Percentiles rank a stretch among this genome's conserved stretches.
Conservation (phyloP, 2,113 vertebrate genomes). For the Gallinago undulata region DNA sequence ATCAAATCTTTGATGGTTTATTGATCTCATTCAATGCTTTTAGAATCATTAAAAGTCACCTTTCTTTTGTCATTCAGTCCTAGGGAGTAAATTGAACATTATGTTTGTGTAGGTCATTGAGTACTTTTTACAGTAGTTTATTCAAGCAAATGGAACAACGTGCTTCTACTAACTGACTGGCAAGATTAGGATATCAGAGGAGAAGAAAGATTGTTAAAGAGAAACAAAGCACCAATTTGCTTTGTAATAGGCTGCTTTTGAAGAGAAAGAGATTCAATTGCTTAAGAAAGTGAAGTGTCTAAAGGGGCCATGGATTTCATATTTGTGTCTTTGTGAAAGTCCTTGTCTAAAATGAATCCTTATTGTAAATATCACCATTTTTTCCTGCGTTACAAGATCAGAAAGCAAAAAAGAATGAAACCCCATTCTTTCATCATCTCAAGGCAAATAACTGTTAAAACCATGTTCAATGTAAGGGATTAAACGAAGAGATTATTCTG, state of each 20-base stretch:
- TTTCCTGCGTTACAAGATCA: not conserved
- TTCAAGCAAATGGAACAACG: slow-evolving; percentile 22
- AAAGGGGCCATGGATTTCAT: not conserved
- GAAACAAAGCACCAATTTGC: slow-evolving; percentile 46
- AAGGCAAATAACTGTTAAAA: not conserved
- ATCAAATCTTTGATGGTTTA: slow-evolving; percentile 67
- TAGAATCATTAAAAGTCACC: slow-evolving; percentile 67
- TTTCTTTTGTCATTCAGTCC: slow-evolving; percentile 65
- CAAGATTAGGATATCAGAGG: slow-evolving; percentile 31
- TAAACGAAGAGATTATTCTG: not conserved
- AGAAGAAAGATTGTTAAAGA: slow-evolving; percentile 14
- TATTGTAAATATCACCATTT: not conserved
- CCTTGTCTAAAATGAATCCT: not conserved
- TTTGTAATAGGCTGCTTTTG: not conserved
- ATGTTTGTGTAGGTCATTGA: slow-evolving; percentile 59
- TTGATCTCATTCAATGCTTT: slow-evolving; percentile 68
- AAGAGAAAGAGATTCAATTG: slow-evolving; percentile 31
- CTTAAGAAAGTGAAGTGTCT: slow-evolving; percentile 1
- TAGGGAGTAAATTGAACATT: slow-evolving; percentile 63
- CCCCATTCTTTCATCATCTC: not conserved
- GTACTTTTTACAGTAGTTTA: slow-evolving; percentile 59
- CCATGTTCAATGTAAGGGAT: not conserved
- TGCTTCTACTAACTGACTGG: slow-evolving; percentile 20
- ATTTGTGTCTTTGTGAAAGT: slow-evolving; percentile 13
- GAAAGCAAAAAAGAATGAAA: not conserved